These are phyloP conservation scores for Drosophila kanekoi DNA, from an alignment of 2,888 invertebrate genomes.

Conservation along the genomic window DNA sequence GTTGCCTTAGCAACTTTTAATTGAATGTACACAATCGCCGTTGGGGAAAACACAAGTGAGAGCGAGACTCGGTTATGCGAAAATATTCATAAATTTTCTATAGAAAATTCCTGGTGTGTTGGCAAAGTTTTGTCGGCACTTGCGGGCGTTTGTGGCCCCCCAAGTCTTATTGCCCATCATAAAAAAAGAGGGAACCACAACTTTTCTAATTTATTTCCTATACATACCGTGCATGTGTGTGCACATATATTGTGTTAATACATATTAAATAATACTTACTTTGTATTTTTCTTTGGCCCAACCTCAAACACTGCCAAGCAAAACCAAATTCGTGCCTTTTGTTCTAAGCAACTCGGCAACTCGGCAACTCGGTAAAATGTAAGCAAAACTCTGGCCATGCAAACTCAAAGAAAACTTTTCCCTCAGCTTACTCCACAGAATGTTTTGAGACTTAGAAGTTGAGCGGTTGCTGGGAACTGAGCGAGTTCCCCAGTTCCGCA, in stretches of 20 bases:
- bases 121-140: constrained; percentile 59
- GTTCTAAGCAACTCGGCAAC: constrained; percentile 67
- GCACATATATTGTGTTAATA: constrained; percentile 62
- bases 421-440: constrained; percentile 16
- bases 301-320: background rate
- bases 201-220: constrained; percentile 78
- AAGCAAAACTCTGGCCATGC: constrained; percentile 61
- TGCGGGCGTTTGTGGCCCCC: background rate
- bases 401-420: constrained; percentile 63
- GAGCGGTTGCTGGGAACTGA: background rate
- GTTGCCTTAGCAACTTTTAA: constrained; percentile 70
- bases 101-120: constrained; percentile 35
- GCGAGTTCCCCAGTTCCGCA: constrained; percentile 14
- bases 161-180: constrained; percentile 22
- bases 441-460: background rate
- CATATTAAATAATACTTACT: constrained; percentile 79
- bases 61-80: too few relatives aligned
- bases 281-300: constrained; percentile 63
- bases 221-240: constrained; percentile 50
- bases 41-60: background rate
- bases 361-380: constrained; percentile 51
- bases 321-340: constrained; percentile 56
- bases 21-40: constrained; percentile 61
- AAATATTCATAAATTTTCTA: constrained; percentile 70
- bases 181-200: constrained; percentile 57